Base-by-base conservation (phyloP, 2,113 vertebrate genomes). In the Plecotus auritus region DNA sequence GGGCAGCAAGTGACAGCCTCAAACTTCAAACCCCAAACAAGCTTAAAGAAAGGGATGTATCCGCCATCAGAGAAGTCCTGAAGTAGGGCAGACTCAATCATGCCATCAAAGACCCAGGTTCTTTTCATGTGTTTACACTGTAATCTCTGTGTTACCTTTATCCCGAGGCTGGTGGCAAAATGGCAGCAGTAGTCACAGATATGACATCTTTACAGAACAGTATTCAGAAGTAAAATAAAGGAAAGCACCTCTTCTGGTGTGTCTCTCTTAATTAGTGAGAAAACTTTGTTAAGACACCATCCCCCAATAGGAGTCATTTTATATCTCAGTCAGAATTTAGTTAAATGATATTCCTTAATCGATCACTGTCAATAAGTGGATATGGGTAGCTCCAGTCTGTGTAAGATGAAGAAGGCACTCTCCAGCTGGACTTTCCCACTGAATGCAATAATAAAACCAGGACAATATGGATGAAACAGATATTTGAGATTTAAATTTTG, bases 1-100 rank as follows among this genome's bases (percentile, higher is more conserved):
- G 17, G 49, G 49, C 35, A 82, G 23, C 30, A 86, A 90, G 49
- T 85, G 82, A 92, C 92, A 94, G 11, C 26, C 61, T 91, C 73
- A 85, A 35, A 85, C 42, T 23, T 17, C 85, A 91, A 90, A 92
- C 66, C 49, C 85, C 85, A 95, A 94, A 92, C 32, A 78, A 87
- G 45, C 85, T 93, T 92, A 82, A 88, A 93, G 66, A 9, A 90
- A 88, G 78, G 49, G 37, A 64, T 77, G 28, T 83, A 61, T 47
- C 82, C n/a, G 4, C 7, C 56, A 32, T 78, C 7, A 20, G 17
- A 92, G 47, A 92, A 93, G 49, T 64, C 47, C 76, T 91, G 67
- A 95, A 88, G 26, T 56, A 51, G 47, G 47, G 61, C 37, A 67
- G 61, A 90, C 0, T 82, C 88, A 64, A 54, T 54, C 66, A 81